phyloP scores from a whole-genome alignment of 2,113 vertebrate genomes.

The Naja naja region DNA sequence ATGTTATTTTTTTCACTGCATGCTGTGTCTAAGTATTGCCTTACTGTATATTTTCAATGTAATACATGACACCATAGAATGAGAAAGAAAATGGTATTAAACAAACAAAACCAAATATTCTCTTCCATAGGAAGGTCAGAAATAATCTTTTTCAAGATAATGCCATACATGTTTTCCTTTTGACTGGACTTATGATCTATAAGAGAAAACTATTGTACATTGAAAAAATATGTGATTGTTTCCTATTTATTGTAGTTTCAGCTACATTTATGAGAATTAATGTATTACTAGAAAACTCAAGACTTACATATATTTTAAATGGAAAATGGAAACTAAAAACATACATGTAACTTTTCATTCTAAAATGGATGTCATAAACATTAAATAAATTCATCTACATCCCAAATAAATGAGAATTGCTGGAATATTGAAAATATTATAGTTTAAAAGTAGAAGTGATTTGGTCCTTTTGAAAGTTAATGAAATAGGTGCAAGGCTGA shows the following conservation, averaged over 20 bases:
- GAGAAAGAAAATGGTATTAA: neutral
- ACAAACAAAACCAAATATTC: neutral
- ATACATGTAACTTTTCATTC: neutral
- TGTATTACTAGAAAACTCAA: neutral
- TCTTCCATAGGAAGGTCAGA: neutral
- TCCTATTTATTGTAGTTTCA: neutral
- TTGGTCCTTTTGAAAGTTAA: neutral
- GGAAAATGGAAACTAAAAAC: neutral
- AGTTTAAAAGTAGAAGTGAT: neutral
- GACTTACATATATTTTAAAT: neutral
- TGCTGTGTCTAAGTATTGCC: neutral
- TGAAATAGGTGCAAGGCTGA: neutral
- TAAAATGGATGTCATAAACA: neutral
- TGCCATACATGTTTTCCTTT: neutral
- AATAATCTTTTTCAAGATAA: neutral
- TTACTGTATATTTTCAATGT: neutral
- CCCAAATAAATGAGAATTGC: neutral
- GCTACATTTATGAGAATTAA: neutral
- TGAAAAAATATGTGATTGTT: too few relatives aligned
- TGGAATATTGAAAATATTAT: neutral
- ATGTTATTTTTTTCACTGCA: neutral
- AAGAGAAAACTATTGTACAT: neutral
- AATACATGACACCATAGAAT: neutral
- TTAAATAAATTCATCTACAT: too few relatives aligned
- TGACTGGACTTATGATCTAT: neutral